Base-by-base conservation (phyloP, 2,797 vertebrate genomes). In the Pangasius sanitwongsei region DNA sequence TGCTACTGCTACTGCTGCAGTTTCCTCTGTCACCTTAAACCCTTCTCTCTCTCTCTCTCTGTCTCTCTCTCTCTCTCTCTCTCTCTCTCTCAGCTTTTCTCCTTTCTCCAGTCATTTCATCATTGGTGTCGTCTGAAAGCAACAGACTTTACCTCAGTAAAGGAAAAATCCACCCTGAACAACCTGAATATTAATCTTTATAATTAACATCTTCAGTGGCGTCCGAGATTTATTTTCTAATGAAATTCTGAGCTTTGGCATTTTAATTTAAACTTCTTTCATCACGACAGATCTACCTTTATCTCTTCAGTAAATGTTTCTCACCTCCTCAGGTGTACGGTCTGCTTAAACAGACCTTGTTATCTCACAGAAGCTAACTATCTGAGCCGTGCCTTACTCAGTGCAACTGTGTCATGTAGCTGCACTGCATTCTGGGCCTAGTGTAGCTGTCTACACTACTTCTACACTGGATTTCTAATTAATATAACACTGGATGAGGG, bases 11-110 rank as follows among this genome's bases (percentile, higher is more conserved):
- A 70, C 74, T 77, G 37, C 41, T 83, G 25, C 81, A 50, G 74
- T 37, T 89, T 84, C 80, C 8, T 72, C 59, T 83, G 55, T 77
- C 61, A 83, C 75, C 87, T 85, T 86, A 85, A 86, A 65, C 41
- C 53, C n/a, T 28, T 87, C 80, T 90, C 87, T 90, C 82, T 88
- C 83, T 80, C 63, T 86, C 89, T 25, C 18, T 59, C 87, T 37
- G 9, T 25, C 31, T 37, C 25, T 78, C 48, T 16, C 12, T 77
- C 72, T 28, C 7, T 48, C 23, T 28, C 11, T 50, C 44, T 25
- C 9, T 75, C 72, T 48, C 8, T 44, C 41, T 25, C 72, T 25
- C 37, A 23, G 31, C 4, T 7, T 12, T 8, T 15, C 23, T 25
- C 41, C n/a, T 28, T 25, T 44, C 50, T 50, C 5, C 25, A 77